phyloP scores from a whole-genome alignment of 2,113 vertebrate species.

The Microcebus griseorufus region DNA sequence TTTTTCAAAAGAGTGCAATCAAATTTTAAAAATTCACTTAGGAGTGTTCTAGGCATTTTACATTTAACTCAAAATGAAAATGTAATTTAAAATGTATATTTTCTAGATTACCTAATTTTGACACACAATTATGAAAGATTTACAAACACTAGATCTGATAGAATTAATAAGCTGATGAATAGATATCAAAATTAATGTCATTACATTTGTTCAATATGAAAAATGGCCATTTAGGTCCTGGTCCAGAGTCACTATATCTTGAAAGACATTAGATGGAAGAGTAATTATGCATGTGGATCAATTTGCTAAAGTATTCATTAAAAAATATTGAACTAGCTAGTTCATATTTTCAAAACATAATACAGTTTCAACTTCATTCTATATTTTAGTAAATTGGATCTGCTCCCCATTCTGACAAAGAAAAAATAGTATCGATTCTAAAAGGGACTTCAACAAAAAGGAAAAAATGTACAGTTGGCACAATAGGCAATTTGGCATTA shows the following conservation, averaged over 20 bases:
- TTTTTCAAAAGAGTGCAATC: not conserved
- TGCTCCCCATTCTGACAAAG: not conserved
- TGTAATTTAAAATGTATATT: not conserved
- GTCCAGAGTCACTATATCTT: not conserved
- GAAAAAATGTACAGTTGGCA: not conserved
- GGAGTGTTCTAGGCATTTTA: not conserved
- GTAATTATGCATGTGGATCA: not conserved
- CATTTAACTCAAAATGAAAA: not conserved
- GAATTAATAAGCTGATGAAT: not conserved
- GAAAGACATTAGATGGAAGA: not conserved
- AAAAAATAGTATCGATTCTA: not conserved
- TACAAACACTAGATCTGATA: not conserved
- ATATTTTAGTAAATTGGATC: not conserved
- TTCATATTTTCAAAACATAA: not conserved
- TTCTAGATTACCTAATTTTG: not conserved
- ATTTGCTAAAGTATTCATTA: slow-evolving; percentile 13
- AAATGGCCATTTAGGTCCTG: not conserved
- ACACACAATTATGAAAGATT: not conserved
- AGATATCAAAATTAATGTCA: slow-evolving; percentile 16
- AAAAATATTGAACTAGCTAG: not conserved
- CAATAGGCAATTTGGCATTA: not conserved
- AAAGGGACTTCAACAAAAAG: not conserved
- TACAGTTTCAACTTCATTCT: not conserved
- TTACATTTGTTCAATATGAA: not conserved
- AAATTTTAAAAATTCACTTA: not conserved